phyloP scores from a whole-genome alignment of 2,113 vertebrate genomes.

The Charina bottae region DNA sequence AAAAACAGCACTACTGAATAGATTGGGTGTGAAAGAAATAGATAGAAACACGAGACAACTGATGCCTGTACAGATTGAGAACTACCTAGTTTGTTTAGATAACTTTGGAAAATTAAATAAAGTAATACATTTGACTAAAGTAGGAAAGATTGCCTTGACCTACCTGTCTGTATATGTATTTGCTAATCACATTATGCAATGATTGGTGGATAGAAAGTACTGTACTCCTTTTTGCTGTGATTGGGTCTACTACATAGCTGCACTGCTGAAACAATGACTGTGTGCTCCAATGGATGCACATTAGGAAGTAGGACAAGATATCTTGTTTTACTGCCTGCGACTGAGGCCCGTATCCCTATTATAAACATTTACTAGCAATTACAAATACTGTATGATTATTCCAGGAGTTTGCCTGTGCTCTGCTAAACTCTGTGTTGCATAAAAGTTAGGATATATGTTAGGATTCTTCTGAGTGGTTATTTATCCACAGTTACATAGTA shows the following conservation, averaged over 20 bases:
- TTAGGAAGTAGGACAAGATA: neutral
- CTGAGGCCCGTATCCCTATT: neutral
- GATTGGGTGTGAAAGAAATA: neutral
- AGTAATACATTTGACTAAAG: slow-evolving; percentile 39
- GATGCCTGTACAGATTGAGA: neutral
- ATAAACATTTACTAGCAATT: neutral
- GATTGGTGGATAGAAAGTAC: neutral
- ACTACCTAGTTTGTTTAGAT: slow-evolving; percentile 21
- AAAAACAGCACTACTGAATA: neutral
- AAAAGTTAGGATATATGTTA: neutral
- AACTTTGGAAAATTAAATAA: slow-evolving; percentile 33
- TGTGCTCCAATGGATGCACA: neutral
- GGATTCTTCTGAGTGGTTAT: neutral
- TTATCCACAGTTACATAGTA: neutral
- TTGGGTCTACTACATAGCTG: neutral
- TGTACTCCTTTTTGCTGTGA: neutral
- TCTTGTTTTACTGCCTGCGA: neutral
- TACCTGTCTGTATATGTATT: slow-evolving; percentile 49
- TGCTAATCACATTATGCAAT: slow-evolving; percentile 16
- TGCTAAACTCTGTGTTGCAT: neutral
- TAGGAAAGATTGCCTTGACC: slow-evolving; percentile 19
- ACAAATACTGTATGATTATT: neutral
- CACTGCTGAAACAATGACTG: neutral
- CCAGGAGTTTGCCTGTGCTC: neutral
- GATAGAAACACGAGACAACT: neutral